These are phyloP conservation scores for Camponotus fellah DNA, from an alignment of 2,888 invertebrate genomes.

Conservation along the genomic window DNA sequence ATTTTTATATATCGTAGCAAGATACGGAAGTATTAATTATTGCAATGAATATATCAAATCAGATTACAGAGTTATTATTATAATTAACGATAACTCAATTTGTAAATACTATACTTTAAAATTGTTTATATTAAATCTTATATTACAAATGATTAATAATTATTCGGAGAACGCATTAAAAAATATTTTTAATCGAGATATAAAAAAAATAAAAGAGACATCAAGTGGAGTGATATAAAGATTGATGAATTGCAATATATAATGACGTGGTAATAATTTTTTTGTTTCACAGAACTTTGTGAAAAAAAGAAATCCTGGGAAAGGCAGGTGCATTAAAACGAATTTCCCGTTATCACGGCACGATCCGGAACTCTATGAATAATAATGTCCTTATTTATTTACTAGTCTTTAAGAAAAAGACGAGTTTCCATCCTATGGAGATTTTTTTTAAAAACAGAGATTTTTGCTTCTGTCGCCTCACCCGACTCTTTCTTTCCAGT, in stretches of 20 bases:
- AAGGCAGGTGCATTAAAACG: conserved; percentile 54
- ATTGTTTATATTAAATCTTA: conserved; percentile 7
- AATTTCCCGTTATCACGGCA: conserved; percentile 51
- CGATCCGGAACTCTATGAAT: conserved; percentile 72
- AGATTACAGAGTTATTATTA: background rate
- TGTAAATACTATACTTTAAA: conserved; percentile 7
- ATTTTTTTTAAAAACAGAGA: conserved; percentile 31
- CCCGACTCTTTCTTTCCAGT: conserved; percentile 19
- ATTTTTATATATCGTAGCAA: background rate
- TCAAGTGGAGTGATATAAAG: conserved; percentile 23
- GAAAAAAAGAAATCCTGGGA: conserved; percentile 38
- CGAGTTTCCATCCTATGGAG: conserved; percentile 46
- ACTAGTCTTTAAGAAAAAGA: conserved; percentile 47
- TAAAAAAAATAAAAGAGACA: conserved; percentile 38
- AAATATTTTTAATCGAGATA: conserved; percentile 27
- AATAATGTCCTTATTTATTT: conserved; percentile 71
- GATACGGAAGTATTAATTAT: background rate
- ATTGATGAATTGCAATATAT: conserved; percentile 36
- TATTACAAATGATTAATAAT: conserved; percentile 36
- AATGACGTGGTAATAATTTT: background rate
- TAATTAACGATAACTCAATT: background rate
- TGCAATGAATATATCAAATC: background rate
- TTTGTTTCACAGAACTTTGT: conserved; percentile 31
- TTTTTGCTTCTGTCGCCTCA: background rate
- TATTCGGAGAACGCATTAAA: conserved; percentile 1